A percentile compares a stretch with the other conserved stretches of the same genome.
These are phyloP conservation scores for Bradynema listronoti DNA, from an alignment of 1,140 invertebrate species.

Conservation along the genomic window DNA sequence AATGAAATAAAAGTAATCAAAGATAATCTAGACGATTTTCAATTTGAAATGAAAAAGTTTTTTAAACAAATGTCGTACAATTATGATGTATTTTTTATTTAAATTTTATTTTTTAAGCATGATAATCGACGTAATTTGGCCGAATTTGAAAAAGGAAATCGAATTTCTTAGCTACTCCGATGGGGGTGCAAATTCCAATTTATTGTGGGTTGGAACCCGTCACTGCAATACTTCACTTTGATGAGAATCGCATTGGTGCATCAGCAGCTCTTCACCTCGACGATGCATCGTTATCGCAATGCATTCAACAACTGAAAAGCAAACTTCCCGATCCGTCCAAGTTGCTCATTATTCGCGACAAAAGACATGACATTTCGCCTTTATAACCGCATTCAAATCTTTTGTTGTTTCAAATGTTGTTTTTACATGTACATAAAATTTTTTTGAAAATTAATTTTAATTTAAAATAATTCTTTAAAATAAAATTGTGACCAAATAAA, in stretches of 20 bases:
- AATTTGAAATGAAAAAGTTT: too few species aligned
- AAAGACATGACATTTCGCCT: too few species aligned
- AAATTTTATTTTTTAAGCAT: slow-evolving; percentile 42
- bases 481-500: too few species aligned
- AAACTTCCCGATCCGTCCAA: slow-evolving; percentile 51
- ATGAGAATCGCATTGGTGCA: slow-evolving; percentile 45
- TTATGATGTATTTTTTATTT: too few species aligned
- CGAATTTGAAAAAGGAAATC: slow-evolving; percentile 46
- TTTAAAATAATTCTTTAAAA: too few species aligned
- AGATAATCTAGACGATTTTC: too few species aligned
- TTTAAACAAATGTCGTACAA: too few species aligned
- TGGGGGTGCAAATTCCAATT: slow-evolving; percentile 44
- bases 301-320: slow-evolving; percentile 45
- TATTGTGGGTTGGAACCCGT: slow-evolving; percentile 51
- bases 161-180: slow-evolving; percentile 49
- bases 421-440: too few species aligned
- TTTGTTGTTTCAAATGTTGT: too few species aligned
- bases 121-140: slow-evolving; percentile 57
- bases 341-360: slow-evolving; percentile 34
- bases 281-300: slow-evolving; percentile 30
- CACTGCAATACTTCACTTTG: slow-evolving; percentile 37
- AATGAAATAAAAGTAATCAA: too few species aligned
- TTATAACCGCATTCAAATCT: too few species aligned
- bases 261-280: slow-evolving; percentile 38
- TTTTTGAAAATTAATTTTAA: too few species aligned